phyloP scores from a whole-genome alignment of 2,113 vertebrate genomes.

The Channa maculata region DNA sequence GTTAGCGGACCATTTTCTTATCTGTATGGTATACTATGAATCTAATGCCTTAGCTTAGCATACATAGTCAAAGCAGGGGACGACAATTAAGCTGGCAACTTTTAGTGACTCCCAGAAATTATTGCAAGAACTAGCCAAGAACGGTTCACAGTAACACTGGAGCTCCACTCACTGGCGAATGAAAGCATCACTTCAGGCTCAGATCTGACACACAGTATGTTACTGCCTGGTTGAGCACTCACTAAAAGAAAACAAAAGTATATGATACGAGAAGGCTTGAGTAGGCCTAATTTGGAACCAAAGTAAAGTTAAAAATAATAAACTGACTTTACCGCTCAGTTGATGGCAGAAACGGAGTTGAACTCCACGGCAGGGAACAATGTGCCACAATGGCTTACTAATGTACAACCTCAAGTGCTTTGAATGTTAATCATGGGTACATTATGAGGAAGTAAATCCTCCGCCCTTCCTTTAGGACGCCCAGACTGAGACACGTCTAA shows the following conservation, averaged over 20 bases:
- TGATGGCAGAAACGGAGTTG: no score
- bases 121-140: not conserved
- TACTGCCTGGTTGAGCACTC: not conserved
- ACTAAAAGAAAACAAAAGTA: not conserved
- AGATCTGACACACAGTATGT: not conserved
- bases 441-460: no score
- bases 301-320: no score
- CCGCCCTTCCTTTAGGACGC: no score
- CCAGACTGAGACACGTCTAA: no score
- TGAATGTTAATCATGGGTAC: no score
- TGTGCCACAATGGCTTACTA: no score
- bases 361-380: no score
- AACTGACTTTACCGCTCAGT: no score
- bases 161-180: conserved; percentile 13
- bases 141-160: not conserved
- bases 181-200: not conserved
- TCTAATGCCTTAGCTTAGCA: not conserved
- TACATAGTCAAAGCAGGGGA: conserved; percentile 6
- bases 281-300: not conserved
- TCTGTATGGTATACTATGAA: not conserved
- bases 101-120: not conserved
- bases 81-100: no score
- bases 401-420: no score
- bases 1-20: not conserved
- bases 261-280: not conserved